phyloP scores from a whole-genome alignment of 1,140 invertebrate species.

The Platorchestia sp. region DNA sequence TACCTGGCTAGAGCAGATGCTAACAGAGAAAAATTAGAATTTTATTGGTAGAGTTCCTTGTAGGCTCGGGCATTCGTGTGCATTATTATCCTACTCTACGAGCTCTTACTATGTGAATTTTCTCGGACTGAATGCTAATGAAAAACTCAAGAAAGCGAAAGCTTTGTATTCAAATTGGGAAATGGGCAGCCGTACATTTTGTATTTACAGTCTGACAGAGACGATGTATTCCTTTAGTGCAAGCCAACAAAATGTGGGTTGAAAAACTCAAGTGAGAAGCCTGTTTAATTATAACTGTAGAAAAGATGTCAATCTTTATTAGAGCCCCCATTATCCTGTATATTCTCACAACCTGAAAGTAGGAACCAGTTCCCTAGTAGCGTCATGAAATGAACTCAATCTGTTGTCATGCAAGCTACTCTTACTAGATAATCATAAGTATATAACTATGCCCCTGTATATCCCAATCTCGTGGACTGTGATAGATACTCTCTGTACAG shows the following conservation, averaged over 20 bases:
- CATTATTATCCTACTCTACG: constrained; percentile 40
- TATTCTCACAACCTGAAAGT: background rate
- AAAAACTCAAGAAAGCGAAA: background rate
- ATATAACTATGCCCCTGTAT: constrained; percentile 46
- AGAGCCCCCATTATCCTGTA: constrained; percentile 10
- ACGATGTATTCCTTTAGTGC: background rate
- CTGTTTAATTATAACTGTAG: background rate
- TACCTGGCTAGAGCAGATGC: background rate
- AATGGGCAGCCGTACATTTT: background rate
- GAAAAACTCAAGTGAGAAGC: background rate
- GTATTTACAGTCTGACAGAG: background rate
- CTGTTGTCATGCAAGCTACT: constrained; percentile 34
- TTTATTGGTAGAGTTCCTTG: background rate
- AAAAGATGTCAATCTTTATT: background rate
- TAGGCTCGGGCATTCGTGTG: constrained; percentile 51
- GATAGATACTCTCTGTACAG: constrained; percentile 51
- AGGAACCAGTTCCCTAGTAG: constrained; percentile 36
- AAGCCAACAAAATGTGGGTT: background rate
- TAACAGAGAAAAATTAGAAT: background rate
- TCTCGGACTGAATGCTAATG: background rate
- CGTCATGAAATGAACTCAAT: constrained; percentile 17
- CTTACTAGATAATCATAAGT: constrained; percentile 1
- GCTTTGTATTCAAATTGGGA: background rate
- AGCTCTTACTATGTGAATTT: background rate
- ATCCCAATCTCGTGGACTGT: constrained; percentile 55